Conservation (phyloP, 2,113 vertebrate genomes). For the Neogobius melanostomus region DNA sequence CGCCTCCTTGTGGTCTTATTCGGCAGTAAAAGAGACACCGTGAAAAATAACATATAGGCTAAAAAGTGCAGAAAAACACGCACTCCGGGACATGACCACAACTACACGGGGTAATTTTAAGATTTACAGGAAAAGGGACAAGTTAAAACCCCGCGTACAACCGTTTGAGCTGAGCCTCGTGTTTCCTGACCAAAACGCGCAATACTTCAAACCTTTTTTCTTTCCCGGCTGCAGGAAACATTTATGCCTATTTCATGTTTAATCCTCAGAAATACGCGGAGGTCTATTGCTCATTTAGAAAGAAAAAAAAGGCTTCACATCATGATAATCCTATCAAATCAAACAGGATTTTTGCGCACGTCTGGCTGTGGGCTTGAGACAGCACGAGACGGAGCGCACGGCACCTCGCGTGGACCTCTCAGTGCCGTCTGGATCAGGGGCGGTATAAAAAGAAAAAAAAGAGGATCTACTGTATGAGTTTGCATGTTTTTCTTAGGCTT, state of each 20-base stretch:
- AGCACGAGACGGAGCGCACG: conserved; percentile 6
- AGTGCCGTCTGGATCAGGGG: not conserved
- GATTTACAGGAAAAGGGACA: too few species aligned
- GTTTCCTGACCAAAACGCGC: too few species aligned
- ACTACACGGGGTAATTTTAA: too few species aligned
- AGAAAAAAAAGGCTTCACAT: not conserved
- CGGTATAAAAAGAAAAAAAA: too few species aligned
- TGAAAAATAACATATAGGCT: not conserved
- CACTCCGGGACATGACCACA: too few species aligned
- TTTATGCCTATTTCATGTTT: not conserved
- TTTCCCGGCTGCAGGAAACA: too few species aligned
- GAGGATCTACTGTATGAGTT: not conserved
- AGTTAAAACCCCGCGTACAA: too few species aligned
- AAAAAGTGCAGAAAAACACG: too few species aligned
- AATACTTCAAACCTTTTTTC: too few species aligned
- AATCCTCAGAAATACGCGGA: not conserved
- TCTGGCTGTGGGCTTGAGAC: not conserved
- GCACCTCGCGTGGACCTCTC: not conserved
- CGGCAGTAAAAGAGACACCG: not conserved
- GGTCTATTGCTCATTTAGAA: not conserved
- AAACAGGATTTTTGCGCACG: not conserved
- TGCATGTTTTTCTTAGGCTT: not conserved
- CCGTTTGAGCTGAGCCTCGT: too few species aligned
- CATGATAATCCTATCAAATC: not conserved
- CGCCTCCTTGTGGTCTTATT: not conserved